Evolutionary conservation across 2,113 vertebrate species (phyloP), one percentile per base, ranked within the genome.

Genomic region (Pygoscelis antarcticus): DNA sequence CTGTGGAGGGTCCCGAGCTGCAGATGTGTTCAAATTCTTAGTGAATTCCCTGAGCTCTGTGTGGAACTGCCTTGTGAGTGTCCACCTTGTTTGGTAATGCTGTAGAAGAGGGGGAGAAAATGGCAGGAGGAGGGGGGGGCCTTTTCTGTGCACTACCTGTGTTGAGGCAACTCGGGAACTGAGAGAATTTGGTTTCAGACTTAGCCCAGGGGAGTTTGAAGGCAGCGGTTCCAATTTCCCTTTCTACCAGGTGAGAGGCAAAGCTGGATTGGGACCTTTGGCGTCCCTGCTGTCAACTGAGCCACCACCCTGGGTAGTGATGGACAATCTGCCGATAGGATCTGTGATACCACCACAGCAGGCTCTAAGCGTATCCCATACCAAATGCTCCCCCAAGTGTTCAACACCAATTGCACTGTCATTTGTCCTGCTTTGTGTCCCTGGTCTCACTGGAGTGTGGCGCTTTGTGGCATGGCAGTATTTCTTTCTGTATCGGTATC

Each of bases 351-450:
- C 47, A 25, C 30, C 27, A 23, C 34, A 27, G 51, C 68, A 81
- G 49, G 10, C 44, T 72, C 29, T 9, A 32, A 44, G 14, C 0
- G 0, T n/a, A 10, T 61, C 46, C 38, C 2, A 0, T 36, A 13
- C 16, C 52, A 85, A 82, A 72, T 47, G 8, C 40, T 87, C 2
- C 27, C 30, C 34, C 25, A 40, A 2, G 7, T 1, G 3, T 80
- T 60, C 32, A 57, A 60, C 26, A 55, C 32, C 26, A 23, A 2
- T 8, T 47, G 36, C 16, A 42, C 34, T 70, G 55, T 26, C 13
- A 32, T 54, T 62, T 8, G 1, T 54, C 69, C 26, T 74, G 13
- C 49, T 57, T 54, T 55, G 5, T 80, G 62, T 80, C 27, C 36
- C 55, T 78, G 19, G 3, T 47, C 60, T 89, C 42, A 16, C 60